Conservation (phyloP, 2,888 invertebrate genomes). For the Pseudeuparius sepicola region DNA sequence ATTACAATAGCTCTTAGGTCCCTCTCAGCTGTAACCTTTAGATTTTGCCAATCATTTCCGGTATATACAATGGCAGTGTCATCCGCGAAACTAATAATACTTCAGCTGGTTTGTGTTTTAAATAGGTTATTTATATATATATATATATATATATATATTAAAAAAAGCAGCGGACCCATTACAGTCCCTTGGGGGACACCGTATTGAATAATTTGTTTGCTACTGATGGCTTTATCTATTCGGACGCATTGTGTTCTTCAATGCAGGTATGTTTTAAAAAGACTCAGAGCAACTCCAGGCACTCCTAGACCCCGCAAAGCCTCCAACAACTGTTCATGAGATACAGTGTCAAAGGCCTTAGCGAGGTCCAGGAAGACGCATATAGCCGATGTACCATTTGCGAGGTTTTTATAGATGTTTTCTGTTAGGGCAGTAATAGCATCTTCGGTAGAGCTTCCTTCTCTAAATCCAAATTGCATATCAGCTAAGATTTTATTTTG, state of each 20-base stretch:
- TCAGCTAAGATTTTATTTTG: too few species aligned
- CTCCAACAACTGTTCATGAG: not conserved
- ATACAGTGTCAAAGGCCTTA: constrained; percentile 1
- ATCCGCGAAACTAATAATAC: not conserved
- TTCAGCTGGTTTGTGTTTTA: too few species aligned
- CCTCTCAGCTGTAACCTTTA: not conserved
- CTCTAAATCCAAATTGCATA: too few species aligned
- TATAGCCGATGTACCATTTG: not conserved
- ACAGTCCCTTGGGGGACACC: constrained; percentile 4
- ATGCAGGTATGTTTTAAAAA: not conserved
- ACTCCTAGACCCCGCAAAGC: not conserved
- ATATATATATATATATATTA: not conserved
- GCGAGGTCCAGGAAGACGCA: not conserved
- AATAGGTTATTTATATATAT: too few species aligned
- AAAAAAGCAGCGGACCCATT: not conserved
- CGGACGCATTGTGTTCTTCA: not conserved
- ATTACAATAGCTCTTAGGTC: too few species aligned
- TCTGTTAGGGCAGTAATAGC: too few species aligned
- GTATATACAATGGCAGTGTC: not conserved
- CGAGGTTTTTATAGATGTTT: constrained; percentile 2
- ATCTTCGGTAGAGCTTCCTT: too few species aligned
- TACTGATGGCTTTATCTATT: not conserved
- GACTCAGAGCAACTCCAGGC: not conserved
- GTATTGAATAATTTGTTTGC: not conserved
- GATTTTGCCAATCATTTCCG: not conserved